Base-by-base conservation (phyloP, 1,140 invertebrate genomes). In the Brachionus plicatilis region DNA sequence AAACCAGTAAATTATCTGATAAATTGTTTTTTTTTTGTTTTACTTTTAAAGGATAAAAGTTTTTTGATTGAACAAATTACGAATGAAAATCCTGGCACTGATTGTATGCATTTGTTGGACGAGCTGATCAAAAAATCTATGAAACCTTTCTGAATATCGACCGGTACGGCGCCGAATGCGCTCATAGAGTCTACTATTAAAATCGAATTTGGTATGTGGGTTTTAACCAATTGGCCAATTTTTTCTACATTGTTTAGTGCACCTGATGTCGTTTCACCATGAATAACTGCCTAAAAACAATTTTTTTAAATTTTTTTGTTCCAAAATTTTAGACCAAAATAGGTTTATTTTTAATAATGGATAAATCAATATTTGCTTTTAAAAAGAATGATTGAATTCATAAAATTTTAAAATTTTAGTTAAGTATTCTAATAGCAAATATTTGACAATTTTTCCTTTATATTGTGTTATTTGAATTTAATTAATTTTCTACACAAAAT, bases 101-200 rank as follows among this genome's bases (percentile, higher is more conserved):
- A 90, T 86, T 91, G 88, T n/a, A 91, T 85, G 86, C 91, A 91
- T 85, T 92, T 92, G 86, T 92, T 92, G 33, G 91, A 90, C 7
- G 90, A 91, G 68, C 88, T 91, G 78, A 91, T 89, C 20, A 91
- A 72, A 85, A 88, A 90, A 85, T 91, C 90, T 5, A 90, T 86
- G 0, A 76, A 45, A 3, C 85, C 56, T 27, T 85, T 85, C 1
- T 86, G 83, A 11, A 91, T 75, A 83, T 90, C 88, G 8, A 90
- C 50, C 6, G 88, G 88, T n/a, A 91, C 87, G 8, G 90, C 91
- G 41, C 91, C 91, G 88, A 92, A 91, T 85, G 89, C 90, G 84
- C 91, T 91, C 90, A 91, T 91, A n/a, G 89, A 90, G 88, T 91
- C 91, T 17, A 91, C 90, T 86, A 91, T 88, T 85, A 87, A 91